phyloP scores from a whole-genome alignment of 1,140 invertebrate genomes.

The Melanaphis sacchari region DNA sequence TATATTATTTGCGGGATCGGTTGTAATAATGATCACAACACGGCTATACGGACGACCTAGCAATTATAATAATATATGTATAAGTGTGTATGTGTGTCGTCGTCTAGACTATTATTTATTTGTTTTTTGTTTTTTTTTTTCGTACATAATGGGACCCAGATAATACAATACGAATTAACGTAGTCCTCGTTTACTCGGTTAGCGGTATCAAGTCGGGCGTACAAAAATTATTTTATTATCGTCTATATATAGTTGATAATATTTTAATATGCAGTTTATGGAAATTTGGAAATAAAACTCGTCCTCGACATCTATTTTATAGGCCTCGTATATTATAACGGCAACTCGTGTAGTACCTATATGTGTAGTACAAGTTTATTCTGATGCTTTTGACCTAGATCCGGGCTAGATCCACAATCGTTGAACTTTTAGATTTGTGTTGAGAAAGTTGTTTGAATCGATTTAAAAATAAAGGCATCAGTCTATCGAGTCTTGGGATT shows the following conservation, averaged over 20 bases:
- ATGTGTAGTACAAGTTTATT: no score
- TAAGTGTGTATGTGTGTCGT: background rate
- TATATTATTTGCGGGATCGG: background rate
- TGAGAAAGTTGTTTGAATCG: background rate
- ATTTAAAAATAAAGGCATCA: background rate
- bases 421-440: background rate
- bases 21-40: background rate
- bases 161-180: conserved; percentile 14
- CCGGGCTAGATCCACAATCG: background rate
- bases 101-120: conserved; percentile 20
- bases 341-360: background rate
- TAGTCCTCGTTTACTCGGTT: background rate
- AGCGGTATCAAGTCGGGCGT: background rate
- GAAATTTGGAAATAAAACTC: background rate
- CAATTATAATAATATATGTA: background rate
- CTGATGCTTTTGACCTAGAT: background rate
- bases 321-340: background rate
- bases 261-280: background rate
- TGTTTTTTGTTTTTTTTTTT: background rate
- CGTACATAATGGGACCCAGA: background rate
- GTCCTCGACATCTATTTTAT: background rate
- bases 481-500: no score
- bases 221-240: background rate
- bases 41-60: background rate
- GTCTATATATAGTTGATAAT: background rate